Conservation (phyloP, 23 tunicate species). For the Phallusia fumigata region DNA sequence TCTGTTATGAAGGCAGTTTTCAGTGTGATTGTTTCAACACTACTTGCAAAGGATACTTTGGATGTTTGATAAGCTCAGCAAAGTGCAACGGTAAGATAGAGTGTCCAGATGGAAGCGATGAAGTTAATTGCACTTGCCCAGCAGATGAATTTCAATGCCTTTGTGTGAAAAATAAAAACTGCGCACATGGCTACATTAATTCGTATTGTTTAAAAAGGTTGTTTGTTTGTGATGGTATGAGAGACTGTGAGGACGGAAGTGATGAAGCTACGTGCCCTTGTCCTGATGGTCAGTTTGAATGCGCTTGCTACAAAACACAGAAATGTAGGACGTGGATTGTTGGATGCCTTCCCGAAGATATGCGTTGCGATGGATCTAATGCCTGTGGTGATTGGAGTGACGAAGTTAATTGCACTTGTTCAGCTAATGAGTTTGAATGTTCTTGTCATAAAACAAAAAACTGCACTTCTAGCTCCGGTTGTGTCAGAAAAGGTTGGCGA, state of each 20-base stretch:
- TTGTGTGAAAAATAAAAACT: too few relatives aligned
- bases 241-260: not conserved
- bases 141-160: too few relatives aligned
- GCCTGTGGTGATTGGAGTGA: slow-evolving; percentile 7
- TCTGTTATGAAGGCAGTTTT: too few relatives aligned
- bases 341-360: not conserved
- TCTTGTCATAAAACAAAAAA: not conserved
- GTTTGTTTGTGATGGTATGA: not conserved
- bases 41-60: too few relatives aligned
- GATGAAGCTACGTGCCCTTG: not conserved
- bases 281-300: not conserved
- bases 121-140: too few relatives aligned
- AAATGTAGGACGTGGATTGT: not conserved
- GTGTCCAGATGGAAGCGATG: too few relatives aligned
- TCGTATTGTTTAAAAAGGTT: too few relatives aligned
- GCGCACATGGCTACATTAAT: too few relatives aligned
- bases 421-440: not conserved
- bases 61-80: too few relatives aligned
- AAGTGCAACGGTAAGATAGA: too few relatives aligned
- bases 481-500: not conserved
- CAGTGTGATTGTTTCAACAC: too few relatives aligned
- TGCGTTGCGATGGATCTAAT: not conserved
- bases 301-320: not conserved
- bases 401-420: not conserved
- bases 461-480: not conserved